phyloP scores from a whole-genome alignment of 37 sponge, comb jelly and placozoan genomes.

The Ephydatia muelleri region DNA sequence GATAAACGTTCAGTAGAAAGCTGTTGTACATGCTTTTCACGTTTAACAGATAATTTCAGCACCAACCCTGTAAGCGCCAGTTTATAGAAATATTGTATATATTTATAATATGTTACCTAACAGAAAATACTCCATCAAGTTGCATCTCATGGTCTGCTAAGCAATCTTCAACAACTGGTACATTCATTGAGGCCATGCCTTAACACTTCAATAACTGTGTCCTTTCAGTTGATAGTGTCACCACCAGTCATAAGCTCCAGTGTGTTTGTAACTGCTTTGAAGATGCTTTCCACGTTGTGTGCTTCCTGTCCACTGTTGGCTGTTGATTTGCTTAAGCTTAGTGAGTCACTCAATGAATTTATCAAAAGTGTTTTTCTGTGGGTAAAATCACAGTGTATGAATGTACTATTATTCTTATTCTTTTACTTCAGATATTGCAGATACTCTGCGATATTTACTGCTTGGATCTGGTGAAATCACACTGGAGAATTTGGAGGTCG shows the following conservation, averaged over 20 bases:
- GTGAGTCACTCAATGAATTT: conserved; percentile 40
- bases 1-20: conserved; percentile 93
- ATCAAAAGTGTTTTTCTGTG: too few species aligned
- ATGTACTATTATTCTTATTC: too few species aligned
- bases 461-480: conserved; percentile 69
- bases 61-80: conserved; percentile 39
- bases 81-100: neutral
- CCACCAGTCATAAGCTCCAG: conserved; percentile 82
- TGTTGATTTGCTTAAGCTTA: conserved; percentile 84
- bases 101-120: neutral
- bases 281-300: conserved; percentile 81
- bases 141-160: conserved; percentile 67
- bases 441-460: conserved; percentile 74
- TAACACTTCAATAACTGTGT: neutral
- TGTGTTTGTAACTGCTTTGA: conserved; percentile 78
- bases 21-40: conserved; percentile 83
- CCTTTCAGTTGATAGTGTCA: conserved; percentile 81
- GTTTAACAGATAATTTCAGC: conserved; percentile 68
- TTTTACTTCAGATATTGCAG: conserved; percentile 89
- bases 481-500: conserved; percentile 72
- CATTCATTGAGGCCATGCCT: neutral
- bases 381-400: too few species aligned
- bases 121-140: conserved; percentile 74
- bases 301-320: conserved; percentile 71
- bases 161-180: conserved; percentile 87